phyloP scores from a whole-genome alignment of 2,113 vertebrate genomes.

The Chionis minor region DNA sequence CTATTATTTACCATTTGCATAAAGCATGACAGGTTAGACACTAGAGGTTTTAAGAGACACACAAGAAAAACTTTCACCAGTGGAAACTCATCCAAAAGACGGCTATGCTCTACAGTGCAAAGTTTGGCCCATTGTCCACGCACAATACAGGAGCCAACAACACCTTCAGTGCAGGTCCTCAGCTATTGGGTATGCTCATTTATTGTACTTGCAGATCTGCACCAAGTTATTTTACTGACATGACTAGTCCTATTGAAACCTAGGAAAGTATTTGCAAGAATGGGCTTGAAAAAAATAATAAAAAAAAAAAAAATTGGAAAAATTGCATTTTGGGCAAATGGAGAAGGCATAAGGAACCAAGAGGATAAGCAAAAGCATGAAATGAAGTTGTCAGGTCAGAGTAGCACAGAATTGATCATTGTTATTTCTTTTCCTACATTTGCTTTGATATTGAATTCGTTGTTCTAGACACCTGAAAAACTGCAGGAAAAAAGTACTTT shows the following conservation, averaged over 20 bases:
- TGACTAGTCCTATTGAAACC: neutral
- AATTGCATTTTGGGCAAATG: neutral
- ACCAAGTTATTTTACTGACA: neutral
- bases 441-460: neutral
- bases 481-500: neutral
- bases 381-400: neutral
- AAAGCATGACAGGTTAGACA: neutral
- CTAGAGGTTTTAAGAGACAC: neutral
- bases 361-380: neutral
- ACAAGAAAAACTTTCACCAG: neutral
- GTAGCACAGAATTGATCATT: neutral
- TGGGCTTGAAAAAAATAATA: neutral
- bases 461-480: neutral
- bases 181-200: fast-evolving
- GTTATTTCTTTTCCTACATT: neutral
- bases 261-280: neutral
- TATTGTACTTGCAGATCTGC: neutral
- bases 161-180: neutral
- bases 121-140: fast-evolving
- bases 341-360: neutral
- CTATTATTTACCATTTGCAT: neutral
- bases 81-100: neutral
- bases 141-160: neutral
- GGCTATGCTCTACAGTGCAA: neutral
- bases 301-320: neutral